A percentile compares a stretch with the other conserved stretches of the same genome.
Evolutionary conservation across 2,888 invertebrate genomes (phyloP).

Genomic region (Hemicrepidius hirtus): DNA sequence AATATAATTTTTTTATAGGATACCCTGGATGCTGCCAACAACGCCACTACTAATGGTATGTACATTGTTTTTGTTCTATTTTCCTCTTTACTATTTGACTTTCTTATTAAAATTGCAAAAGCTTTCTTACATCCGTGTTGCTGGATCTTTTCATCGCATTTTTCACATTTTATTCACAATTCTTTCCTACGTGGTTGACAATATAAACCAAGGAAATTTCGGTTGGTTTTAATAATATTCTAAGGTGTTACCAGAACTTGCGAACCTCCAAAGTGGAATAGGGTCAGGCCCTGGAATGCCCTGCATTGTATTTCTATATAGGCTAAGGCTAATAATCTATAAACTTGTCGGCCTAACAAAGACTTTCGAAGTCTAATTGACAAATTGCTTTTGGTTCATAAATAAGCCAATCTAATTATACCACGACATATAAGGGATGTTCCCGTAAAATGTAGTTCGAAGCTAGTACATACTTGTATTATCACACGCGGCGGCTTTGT

Average conservation of each 20-base stretch:
- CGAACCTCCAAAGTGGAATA: background rate
- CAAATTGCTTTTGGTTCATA: background rate
- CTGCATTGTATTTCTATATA: background rate
- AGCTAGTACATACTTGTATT: background rate
- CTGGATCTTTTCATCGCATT: too few relatives aligned
- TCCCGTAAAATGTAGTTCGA: slow-evolving; percentile 1
- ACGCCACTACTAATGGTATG: too few relatives aligned
- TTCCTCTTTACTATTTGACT: too few relatives aligned
- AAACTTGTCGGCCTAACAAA: background rate
- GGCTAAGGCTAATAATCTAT: background rate
- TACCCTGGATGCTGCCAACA: too few relatives aligned
- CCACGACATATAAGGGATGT: background rate
- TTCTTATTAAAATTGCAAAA: background rate
- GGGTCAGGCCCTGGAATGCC: background rate
- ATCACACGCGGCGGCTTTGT: slow-evolving; percentile 3
- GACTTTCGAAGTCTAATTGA: background rate
- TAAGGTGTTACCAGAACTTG: background rate
- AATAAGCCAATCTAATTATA: background rate
- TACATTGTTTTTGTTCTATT: too few relatives aligned
- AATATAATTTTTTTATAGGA: background rate
- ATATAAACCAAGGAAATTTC: background rate
- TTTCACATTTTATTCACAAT: background rate
- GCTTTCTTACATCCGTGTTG: background rate
- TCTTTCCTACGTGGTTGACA: background rate
- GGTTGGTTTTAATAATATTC: background rate